Evolutionary conservation across 1,140 invertebrate species (phyloP), one percentile per base, ranked within the genome.

Genomic region (Lepidurus couesii): DNA sequence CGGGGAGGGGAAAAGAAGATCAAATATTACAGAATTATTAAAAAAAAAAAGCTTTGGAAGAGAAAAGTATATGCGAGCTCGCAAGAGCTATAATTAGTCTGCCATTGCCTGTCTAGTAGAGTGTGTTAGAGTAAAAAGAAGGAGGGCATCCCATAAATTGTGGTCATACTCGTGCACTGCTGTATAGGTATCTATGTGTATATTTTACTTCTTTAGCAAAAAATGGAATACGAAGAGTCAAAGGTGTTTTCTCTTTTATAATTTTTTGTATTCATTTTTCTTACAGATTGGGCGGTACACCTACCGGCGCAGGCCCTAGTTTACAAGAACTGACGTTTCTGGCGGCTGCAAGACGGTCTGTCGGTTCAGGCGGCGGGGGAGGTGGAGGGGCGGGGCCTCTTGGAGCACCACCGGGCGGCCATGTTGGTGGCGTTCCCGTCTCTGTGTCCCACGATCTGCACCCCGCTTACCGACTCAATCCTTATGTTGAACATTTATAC

Each of bases 401-500:
- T 65, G 16, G 81, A 75, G 82, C 82, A 44, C 80, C 81, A 53
- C 82, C 83, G 84, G 84, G 84, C 13, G 84, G 84, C 45, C 84
- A 85, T 75, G 84, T 84, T 26, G 84, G 84, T 73, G 83, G 84
- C 75, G 81, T 84, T 45, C 82, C 83, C 44, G 79, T 84, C 75
- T 82, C 84, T 65, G 82, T 83, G 74, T 76, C 81, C 78, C 74
- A 73, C n/a, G 88, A 89, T 79, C 86, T 89, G 80, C 89, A 89
- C 83, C 87, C 89, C 65, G 88, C 89, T 21, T 91, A 90, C 84
- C 86, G 90, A 81, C 86, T 91, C 82, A 89, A 89, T 42, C 88
- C 89, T 79, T 91, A 91, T 84, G 89, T 91, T 88, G 90, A 91
- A 84, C 89, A 90, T 82, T 86, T 91, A 34, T 90, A 91, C 83